Evolutionary conservation across 2,113 vertebrate species (phyloP).

Genomic region (Empidonax alnorum): DNA sequence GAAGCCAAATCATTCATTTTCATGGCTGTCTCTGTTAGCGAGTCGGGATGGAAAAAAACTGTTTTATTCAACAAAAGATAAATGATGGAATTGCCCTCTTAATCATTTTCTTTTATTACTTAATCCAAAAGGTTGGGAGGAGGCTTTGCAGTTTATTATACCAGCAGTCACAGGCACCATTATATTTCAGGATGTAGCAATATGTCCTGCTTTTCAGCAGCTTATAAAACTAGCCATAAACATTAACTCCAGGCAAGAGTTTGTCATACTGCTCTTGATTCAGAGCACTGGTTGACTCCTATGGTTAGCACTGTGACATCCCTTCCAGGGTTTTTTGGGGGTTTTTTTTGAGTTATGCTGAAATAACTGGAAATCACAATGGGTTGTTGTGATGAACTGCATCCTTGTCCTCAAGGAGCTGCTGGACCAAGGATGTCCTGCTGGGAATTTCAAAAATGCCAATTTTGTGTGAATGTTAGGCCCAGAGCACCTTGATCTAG

Average conservation of each 20-base stretch:
- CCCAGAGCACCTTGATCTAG: background rate
- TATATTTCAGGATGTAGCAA: conserved; percentile 52
- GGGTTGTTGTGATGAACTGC: background rate
- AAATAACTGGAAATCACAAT: background rate
- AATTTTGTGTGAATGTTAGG: background rate
- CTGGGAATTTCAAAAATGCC: background rate
- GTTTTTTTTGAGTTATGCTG: background rate
- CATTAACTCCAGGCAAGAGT: conserved; percentile 38
- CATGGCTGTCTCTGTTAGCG: background rate
- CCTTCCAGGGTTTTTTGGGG: background rate
- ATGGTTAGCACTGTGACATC: background rate
- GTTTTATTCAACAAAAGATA: conserved; percentile 40
- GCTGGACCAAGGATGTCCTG: background rate
- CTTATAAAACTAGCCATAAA: conserved; percentile 59
- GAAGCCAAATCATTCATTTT: conserved; percentile 62
- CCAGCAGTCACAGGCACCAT: background rate
- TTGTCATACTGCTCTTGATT: conserved; percentile 31
- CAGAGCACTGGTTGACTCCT: background rate
- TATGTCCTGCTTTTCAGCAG: conserved; percentile 32
- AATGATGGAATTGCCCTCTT: conserved; percentile 39
- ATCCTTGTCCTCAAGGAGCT: background rate
- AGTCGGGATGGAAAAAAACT: background rate
- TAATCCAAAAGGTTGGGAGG: conserved; percentile 52
- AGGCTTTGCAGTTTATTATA: conserved; percentile 41
- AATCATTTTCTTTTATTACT: conserved; percentile 65